A percentile compares a stretch with the other conserved stretches of the same genome.
phyloP scores from a whole-genome alignment of 2,113 vertebrate species.

The western clawed frog (Xenopus tropicalis) region UCB_Xtro_10.0 CM004449.2:99352001-99352500 shows the following conservation, averaged over 20 bases:
- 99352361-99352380: slow-evolving; percentile 18
- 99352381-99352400: slow-evolving; percentile 50
- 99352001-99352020: too few relatives aligned
- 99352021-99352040: too few relatives aligned
- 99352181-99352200: neutral
- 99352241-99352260: slow-evolving; percentile 5
- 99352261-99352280: slow-evolving; percentile 48
- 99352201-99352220: neutral
- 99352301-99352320: slow-evolving; percentile 47
- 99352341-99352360: neutral
- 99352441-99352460: neutral
- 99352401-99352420: neutral
- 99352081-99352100: too few relatives aligned
- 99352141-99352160: too few relatives aligned
- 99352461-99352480: neutral
- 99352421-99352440: neutral
- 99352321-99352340: slow-evolving; percentile 51
- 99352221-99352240: neutral
- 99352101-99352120: too few relatives aligned
- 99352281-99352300: slow-evolving; percentile 55
- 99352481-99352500: too few relatives aligned
- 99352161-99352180: neutral
- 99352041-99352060: too few relatives aligned
- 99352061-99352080: too few relatives aligned
- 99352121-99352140: too few relatives aligned